Percentiles rank a stretch among this genome's conserved stretches.
These are phyloP conservation scores for Microchrysa polita DNA, from an alignment of 2,888 invertebrate species.

Conservation along the genomic window DNA sequence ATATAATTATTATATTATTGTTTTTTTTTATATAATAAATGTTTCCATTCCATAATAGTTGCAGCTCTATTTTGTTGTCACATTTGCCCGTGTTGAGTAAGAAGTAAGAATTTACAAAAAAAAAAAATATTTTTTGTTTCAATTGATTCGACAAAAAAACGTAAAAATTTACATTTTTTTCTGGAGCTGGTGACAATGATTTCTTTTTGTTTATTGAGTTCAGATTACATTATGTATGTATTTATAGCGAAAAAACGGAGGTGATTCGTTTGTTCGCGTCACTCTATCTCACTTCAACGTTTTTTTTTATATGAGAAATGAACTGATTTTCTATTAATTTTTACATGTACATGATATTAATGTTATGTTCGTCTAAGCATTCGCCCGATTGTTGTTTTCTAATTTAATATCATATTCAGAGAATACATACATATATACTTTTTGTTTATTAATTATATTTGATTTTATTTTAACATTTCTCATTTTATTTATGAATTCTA, in stretches of 20 bases:
- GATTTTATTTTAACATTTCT: not conserved
- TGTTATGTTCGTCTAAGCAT: constrained; percentile 40
- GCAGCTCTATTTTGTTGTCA: constrained; percentile 44
- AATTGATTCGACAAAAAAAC: not conserved
- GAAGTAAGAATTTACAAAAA: not conserved
- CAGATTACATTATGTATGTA: too few species aligned
- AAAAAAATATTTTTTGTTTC: not conserved
- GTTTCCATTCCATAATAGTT: constrained; percentile 38
- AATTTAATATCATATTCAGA: constrained; percentile 22
- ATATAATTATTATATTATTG: constrained; percentile 20
- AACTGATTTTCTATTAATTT: constrained; percentile 40
- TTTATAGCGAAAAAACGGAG: too few species aligned
- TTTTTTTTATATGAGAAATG: constrained; percentile 29
- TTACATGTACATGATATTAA: constrained; percentile 40
- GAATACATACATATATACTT: too few species aligned
- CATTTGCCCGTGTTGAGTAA: not conserved
- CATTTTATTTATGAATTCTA: constrained; percentile 8
- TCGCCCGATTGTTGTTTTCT: constrained; percentile 37
- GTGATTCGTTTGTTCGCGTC: not conserved
- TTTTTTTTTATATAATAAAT: not conserved
- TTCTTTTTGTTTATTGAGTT: too few species aligned
- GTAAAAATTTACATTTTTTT: constrained; percentile 18
- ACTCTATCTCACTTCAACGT: constrained; percentile 31
- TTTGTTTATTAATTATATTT: not conserved
- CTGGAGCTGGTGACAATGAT: too few species aligned